These are phyloP conservation scores for Mallotus villosus DNA, from an alignment of 2,797 vertebrate genomes.

Conservation along the genomic window DNA sequence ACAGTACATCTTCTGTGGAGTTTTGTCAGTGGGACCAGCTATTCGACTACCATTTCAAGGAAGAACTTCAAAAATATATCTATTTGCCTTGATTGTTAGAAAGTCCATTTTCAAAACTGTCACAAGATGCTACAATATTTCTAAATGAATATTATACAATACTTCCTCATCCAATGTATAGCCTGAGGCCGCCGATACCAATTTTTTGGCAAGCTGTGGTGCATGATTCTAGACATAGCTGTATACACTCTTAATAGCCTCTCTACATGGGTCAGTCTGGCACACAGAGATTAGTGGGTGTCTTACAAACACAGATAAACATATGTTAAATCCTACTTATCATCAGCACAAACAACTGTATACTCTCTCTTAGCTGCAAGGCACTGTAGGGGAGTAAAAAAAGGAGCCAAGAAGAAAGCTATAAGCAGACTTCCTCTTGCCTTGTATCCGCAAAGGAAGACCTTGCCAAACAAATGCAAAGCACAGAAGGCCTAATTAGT, in stretches of 20 bases:
- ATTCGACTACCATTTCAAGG: conserved; percentile 40
- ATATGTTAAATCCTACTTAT: no score
- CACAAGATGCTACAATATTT: no score
- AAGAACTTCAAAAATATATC: conserved; percentile 47
- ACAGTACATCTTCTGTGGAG: conserved; percentile 57
- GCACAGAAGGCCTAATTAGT: no score
- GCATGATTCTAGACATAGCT: no score
- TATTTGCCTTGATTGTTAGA: no score
- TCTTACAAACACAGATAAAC: neutral
- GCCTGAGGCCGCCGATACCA: no score
- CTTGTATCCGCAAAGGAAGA: conserved; percentile 80
- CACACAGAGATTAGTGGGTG: neutral
- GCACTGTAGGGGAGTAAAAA: conserved; percentile 40
- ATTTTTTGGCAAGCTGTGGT: no score
- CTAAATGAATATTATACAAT: no score
- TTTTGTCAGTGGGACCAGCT: conserved; percentile 34
- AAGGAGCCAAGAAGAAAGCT: conserved; percentile 56
- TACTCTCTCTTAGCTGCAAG: neutral
- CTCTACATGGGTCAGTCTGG: conserved; percentile 2
- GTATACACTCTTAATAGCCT: no score
- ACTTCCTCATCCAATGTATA: no score
- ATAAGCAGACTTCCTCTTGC: conserved; percentile 77
- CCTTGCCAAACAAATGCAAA: conserved; percentile 55
- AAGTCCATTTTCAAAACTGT: no score
- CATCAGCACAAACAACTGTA: no score